Conservation (phyloP, 2,888 invertebrate species). For the Panorpa germanica region DNA sequence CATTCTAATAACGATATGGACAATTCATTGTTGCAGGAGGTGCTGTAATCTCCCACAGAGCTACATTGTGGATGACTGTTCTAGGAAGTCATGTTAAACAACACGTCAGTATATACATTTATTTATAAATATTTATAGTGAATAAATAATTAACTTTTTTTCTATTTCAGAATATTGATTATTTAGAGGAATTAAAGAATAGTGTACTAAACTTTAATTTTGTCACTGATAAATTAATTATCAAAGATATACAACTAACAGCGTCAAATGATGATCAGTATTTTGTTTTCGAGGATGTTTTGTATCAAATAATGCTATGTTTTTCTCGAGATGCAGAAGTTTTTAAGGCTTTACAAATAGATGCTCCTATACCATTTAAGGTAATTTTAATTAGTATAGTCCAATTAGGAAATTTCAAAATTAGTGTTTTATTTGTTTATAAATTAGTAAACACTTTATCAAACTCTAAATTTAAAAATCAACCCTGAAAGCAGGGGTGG, state of each 20-base stretch:
- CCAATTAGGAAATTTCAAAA: too few species aligned
- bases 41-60: conserved; percentile 33
- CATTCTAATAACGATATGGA: too few species aligned
- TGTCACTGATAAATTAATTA: conserved; percentile 83
- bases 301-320: conserved; percentile 83
- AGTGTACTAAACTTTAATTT: conserved; percentile 76
- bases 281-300: conserved; percentile 90
- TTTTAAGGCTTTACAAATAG: conserved; percentile 45
- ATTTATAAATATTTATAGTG: conserved; percentile 6
- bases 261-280: conserved; percentile 96
- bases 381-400: too few species aligned
- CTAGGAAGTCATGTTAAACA: conserved; percentile 58
- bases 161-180: conserved; percentile 39
- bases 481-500: too few species aligned
- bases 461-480: too few species aligned
- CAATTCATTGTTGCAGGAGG: too few species aligned
- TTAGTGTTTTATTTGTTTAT: too few species aligned
- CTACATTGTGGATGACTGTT: conserved; percentile 71
- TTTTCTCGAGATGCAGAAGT: conserved; percentile 80
- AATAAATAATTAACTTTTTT: conserved; percentile 7
- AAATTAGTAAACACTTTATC: too few species aligned
- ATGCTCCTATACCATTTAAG: too few species aligned
- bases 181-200: conserved; percentile 65
- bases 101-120: conserved; percentile 29
- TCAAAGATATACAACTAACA: conserved; percentile 90